Evolutionary conservation across 2,797 vertebrate species (phyloP).

Genomic region (Coluber constrictor): DNA sequence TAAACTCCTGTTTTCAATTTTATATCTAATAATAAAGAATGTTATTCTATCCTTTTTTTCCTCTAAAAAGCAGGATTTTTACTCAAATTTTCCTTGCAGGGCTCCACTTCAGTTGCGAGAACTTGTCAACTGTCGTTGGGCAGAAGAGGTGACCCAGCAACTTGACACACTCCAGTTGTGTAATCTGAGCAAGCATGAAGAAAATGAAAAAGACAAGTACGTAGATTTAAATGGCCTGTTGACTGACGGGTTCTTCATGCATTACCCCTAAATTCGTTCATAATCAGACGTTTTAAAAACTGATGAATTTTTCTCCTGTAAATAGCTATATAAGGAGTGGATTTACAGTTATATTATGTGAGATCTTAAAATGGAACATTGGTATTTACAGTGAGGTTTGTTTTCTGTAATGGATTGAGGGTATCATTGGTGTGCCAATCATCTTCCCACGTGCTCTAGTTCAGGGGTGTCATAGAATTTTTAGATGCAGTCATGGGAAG

Average conservation of each 20-base stretch:
- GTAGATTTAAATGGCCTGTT: slow-evolving; percentile 22
- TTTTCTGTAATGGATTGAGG: background rate
- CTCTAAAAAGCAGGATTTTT: background rate
- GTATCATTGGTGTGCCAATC: background rate
- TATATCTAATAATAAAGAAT: background rate
- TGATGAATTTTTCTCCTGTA: background rate
- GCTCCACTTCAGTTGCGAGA: slow-evolving; percentile 93
- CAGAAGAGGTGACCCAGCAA: slow-evolving; percentile 97
- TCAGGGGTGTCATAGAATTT: background rate
- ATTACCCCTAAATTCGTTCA: background rate
- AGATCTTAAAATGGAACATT: background rate
- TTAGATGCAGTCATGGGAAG: background rate
- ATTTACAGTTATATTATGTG: background rate
- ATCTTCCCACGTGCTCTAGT: background rate
- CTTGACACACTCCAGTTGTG: slow-evolving; percentile 96
- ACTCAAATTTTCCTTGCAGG: slow-evolving; percentile 64
- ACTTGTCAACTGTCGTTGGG: slow-evolving; percentile 98
- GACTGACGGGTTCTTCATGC: rapidly evolving
- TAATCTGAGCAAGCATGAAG: slow-evolving; percentile 94
- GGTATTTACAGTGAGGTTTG: background rate
- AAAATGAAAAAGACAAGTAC: slow-evolving; percentile 98
- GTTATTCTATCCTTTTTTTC: background rate
- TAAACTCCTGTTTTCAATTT: background rate
- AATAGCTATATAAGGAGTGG: background rate
- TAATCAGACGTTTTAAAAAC: background rate